Evolutionary conservation across 2,797 vertebrate genomes (phyloP), one percentile per base, ranked within the genome.

Genomic region (Taenioides sp.): DNA sequence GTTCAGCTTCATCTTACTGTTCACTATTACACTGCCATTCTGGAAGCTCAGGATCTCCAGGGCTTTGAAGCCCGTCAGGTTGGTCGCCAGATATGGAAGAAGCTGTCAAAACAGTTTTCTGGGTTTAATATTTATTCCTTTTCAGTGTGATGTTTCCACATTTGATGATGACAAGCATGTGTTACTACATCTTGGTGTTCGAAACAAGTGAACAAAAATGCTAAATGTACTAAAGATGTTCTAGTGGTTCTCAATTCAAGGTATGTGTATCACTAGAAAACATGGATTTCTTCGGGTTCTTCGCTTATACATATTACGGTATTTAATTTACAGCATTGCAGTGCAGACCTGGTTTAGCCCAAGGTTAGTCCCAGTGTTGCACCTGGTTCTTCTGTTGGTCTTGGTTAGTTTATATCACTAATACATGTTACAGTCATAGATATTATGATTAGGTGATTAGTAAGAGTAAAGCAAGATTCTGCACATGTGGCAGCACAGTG

Each of bases 1-100:
- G 70, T 94, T 94, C 86, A 98, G 94, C 73, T 94, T 97, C 93
- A 97, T 92, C 84, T 91, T 97, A 87, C 96, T 98, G 74, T 99
- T 98, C 22, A 99, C 94, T 59, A 98, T 96, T 71, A 99, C 94
- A 1, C 97, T 98, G 62, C 96, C 96, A 0, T 98, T 98, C 85
- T 94, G 94, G 89, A 99, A 98, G 92, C 95, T 98, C 22, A 99
- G 94, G 72, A 99, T 96, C 90, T 99, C 96, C 76, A 99, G 88
- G 65, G 98, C 93, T 82, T 96, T 98, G 83, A 99, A 98, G 75
- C 96, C 97, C 0, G 95, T 98, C 31, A 98, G 92, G 85, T 97
- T 98, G 80, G 97, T 96, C 66, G 91, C 94, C 3, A 99, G 94
- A 82, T 97, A 98, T 0, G 96, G 96, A 59, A 99, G 92, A 69